phyloP scores from a whole-genome alignment of 2,113 vertebrate species.

The Gallinago undulata region DNA sequence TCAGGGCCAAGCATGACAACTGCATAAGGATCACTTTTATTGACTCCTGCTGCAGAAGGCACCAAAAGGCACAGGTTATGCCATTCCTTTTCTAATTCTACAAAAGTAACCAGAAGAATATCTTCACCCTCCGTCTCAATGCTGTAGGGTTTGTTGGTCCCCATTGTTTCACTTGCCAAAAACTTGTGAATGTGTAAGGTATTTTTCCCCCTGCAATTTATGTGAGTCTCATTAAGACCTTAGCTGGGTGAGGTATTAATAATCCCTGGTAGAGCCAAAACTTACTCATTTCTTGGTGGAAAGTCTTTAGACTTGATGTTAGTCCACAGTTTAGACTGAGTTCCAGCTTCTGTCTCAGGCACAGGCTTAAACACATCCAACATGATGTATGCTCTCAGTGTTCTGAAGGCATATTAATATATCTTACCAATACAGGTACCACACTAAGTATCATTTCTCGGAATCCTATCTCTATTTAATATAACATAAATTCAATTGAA shows the following conservation, averaged over 20 bases:
- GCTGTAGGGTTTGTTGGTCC: background rate
- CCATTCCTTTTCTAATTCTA: background rate
- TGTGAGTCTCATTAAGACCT: background rate
- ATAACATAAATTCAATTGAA: background rate
- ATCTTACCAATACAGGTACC: background rate
- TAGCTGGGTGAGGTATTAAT: background rate
- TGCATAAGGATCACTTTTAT: background rate
- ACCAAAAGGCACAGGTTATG: background rate
- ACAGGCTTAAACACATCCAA: background rate
- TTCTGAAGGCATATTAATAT: background rate
- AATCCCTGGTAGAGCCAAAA: background rate
- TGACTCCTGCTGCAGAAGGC: background rate
- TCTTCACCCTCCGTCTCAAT: background rate
- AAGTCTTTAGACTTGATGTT: background rate
- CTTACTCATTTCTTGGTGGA: background rate
- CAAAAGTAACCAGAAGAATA: background rate
- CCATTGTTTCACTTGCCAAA: background rate
- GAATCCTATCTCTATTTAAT: background rate
- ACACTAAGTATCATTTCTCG: background rate
- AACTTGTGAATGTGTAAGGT: background rate
- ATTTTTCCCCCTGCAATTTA: background rate
- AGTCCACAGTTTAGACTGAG: background rate
- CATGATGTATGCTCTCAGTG: background rate
- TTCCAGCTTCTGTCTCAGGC: background rate
- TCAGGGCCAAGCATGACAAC: background rate